Percentiles rank a stretch among this genome's conserved stretches.
These are phyloP conservation scores for Sciurus carolinensis DNA, from an alignment of 2,797 vertebrate species.

Conservation along the genomic window DNA sequence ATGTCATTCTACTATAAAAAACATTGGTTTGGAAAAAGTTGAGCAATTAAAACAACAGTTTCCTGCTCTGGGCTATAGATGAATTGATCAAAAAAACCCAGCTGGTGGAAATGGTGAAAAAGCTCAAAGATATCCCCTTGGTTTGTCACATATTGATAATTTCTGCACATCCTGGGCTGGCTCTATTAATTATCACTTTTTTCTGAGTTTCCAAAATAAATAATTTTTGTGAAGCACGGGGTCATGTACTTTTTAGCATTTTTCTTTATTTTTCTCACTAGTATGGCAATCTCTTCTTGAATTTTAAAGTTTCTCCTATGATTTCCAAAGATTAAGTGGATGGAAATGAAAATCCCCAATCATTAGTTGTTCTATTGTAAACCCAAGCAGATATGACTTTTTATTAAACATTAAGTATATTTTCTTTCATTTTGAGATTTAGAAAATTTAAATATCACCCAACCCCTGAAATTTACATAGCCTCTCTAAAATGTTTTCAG, in stretches of 20 bases:
- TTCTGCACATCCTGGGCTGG: conserved; percentile 34
- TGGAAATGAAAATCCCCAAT: conserved; percentile 1
- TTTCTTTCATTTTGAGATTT: conserved; percentile 48
- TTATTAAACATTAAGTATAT: conserved; percentile 50
- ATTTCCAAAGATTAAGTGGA: conserved; percentile 13
- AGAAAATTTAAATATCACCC: conserved; percentile 31
- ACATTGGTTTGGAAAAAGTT: background rate
- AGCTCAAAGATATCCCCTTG: background rate
- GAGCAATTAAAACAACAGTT: background rate
- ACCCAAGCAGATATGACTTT: background rate
- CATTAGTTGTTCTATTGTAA: background rate
- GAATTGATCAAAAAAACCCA: conserved; percentile 25
- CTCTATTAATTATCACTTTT: conserved; percentile 28
- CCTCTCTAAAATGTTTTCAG: conserved; percentile 1
- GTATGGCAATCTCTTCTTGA: background rate
- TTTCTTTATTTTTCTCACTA: conserved; percentile 26
- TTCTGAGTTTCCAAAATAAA: background rate
- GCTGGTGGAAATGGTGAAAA: conserved; percentile 2
- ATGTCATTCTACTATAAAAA: background rate
- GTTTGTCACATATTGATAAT: background rate
- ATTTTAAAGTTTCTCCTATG: conserved; percentile 45
- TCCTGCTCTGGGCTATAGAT: background rate
- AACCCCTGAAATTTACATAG: conserved; percentile 15
- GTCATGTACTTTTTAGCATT: background rate
- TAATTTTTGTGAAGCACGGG: conserved; percentile 38